Base-by-base conservation (phyloP, 2,113 vertebrate genomes). In the Macquaria australasica region DNA sequence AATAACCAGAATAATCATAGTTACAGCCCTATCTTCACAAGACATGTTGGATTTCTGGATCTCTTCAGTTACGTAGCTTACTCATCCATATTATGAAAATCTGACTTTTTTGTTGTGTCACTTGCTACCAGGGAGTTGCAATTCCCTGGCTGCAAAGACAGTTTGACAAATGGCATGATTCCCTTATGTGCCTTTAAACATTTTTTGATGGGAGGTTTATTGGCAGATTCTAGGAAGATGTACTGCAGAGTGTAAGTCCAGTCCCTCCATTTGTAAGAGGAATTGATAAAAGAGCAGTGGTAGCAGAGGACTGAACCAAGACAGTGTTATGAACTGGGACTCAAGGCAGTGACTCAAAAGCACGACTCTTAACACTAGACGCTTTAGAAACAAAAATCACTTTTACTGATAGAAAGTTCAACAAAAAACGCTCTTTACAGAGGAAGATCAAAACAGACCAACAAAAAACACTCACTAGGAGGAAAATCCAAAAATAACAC, bases 151-250 rank as follows among this genome's bases (percentile, higher is more conserved):
- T 51, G 23, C 21, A 50, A 41, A 79, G 34, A 6, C 55, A n/a
- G 73, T 67, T 84, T 78, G 25, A 80, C 39, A 78, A 84, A 77
- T 68, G 53, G 59, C 51, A 63, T 1, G 23, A 73, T 41, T 73
- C 56, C 63, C 78, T 71, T 31, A 43, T 63, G 45, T 9, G 20
- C 10, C 34, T 77, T 75, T 71, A 37, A 82, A 86, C 43, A 82
- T 76, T 75, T 77, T 85, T 72, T n/a, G n/a, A 59, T 43, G 16
- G 7, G 59, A 63, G 60, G 60, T 59, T 87, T 68, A 88, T 84
- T 79, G 73, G 45, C 85, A 88, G 77, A 3, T 60, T 84, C 9
- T 45, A 34, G 53, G 56, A 78, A 68, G 48, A 85, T 76, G 68
- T 15, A 68, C 25, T 63, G 85, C 73, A 15, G 45, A n/a, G 51